These are phyloP conservation scores for Oscheius myriophilus DNA, from an alignment of 2,888 invertebrate genomes.

Conservation along the genomic window DNA sequence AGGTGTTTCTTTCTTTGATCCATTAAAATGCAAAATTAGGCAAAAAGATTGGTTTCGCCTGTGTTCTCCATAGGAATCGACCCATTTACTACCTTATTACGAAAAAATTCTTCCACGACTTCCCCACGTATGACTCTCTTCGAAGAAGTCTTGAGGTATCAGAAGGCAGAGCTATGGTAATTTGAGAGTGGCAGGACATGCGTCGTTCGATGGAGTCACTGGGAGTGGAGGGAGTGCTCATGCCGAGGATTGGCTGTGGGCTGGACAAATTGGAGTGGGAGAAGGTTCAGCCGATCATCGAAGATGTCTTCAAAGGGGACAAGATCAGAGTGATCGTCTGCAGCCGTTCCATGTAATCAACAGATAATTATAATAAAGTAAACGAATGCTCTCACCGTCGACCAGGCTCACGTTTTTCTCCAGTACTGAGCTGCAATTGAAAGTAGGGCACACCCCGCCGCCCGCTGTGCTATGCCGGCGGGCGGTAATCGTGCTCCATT, in stretches of 20 bases:
- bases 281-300: conserved; percentile 71
- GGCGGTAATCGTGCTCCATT: too few relatives aligned
- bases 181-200: too few relatives aligned
- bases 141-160: conserved; percentile 63
- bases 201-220: too few relatives aligned
- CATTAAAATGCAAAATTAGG: background rate
- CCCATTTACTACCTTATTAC: conserved; percentile 58
- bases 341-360: conserved; percentile 1
- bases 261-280: conserved; percentile 78
- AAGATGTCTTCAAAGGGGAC: conserved; percentile 16
- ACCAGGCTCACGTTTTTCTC: too few relatives aligned
- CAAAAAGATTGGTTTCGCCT: conserved; percentile 11
- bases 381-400: too few relatives aligned
- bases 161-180: too few relatives aligned
- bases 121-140: conserved; percentile 72
- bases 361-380: too few relatives aligned
- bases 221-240: conserved; percentile 76
- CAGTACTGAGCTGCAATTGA: too few relatives aligned
- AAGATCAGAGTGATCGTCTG: conserved; percentile 29
- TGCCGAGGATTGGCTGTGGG: conserved; percentile 80
- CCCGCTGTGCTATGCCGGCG: too few relatives aligned
- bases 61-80: conserved; percentile 40
- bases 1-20: background rate
- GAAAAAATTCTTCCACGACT: conserved; percentile 72
- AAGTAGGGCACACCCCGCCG: too few relatives aligned